These are phyloP conservation scores for Motacilla alba DNA, from an alignment of 2,113 vertebrate genomes.

Conservation along the genomic window DNA sequence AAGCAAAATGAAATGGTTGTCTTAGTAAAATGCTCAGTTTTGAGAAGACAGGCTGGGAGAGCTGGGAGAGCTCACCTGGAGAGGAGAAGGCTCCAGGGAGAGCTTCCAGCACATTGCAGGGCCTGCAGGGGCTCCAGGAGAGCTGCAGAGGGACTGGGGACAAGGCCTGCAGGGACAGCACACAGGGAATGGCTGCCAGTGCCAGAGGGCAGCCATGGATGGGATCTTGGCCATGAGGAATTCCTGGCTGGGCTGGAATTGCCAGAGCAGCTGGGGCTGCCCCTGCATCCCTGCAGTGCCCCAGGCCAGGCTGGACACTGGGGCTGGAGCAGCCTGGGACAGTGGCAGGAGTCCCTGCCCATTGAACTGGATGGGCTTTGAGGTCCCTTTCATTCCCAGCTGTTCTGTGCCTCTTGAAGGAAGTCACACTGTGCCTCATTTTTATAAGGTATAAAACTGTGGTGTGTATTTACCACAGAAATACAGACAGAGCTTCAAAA, in stretches of 20 bases:
- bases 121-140: background rate
- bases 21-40: background rate
- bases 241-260: background rate
- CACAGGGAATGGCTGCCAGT: background rate
- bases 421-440: background rate
- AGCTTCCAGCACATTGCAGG: accelerated
- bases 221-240: background rate
- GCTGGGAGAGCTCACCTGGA: background rate
- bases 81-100: accelerated
- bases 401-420: background rate
- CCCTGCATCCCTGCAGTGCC: background rate
- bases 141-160: background rate
- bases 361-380: background rate
- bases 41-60: background rate
- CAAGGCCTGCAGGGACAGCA: background rate
- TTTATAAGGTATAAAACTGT: background rate
- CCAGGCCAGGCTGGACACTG: background rate
- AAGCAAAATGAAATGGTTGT: background rate
- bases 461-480: background rate
- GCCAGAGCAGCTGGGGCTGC: background rate
- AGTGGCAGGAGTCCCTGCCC: background rate
- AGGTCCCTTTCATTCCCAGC: background rate
- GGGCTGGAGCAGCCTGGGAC: background rate
- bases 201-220: background rate
- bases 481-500: background rate